Evolutionary conservation across 2,888 invertebrate genomes (phyloP), one percentile per base, ranked within the genome.

Genomic region (Conchocele bisecta): DNA sequence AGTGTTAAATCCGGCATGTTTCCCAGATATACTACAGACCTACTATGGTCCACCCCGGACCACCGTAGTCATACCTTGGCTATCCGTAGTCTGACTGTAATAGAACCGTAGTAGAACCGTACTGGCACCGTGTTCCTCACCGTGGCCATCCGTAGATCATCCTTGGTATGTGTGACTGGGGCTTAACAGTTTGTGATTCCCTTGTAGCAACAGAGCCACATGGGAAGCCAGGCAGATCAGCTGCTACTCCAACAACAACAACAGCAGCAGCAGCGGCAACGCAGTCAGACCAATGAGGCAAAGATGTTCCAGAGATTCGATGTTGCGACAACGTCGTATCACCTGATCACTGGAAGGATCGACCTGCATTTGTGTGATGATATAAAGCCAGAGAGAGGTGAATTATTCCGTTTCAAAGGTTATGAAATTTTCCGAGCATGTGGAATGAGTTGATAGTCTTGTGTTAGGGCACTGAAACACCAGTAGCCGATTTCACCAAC

Each of bases 281-380:
- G 80, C 17, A 72, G 65, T 26, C 67, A 73, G 46, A 66, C 79
- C n/a, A 77, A 73, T 24, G 75, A 77, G 50, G 65, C 75, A 41
- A 94, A 94, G 80, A 93, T 96, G 91, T 98, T 97, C 92, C 94
- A 94, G 31, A 94, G 94, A 51, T 97, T 96, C 90, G 98, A 99
- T 93, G 97, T 99, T n/a, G 93, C 96, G 0, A 98, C 99, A 92
- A 99, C 99, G 0, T 99, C 98, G 0, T 98, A 98, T 93, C 99
- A 99, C 91, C 94, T 99, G 89, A 94, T 91, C 78, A 90, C 91
- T 15, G 96, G 97, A 75, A 94, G 97, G 86, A 96, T 99, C 86
- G 98, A 99, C 92, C 93, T 99, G 70, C 99, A 99, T 92, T 93
- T 99, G 35, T 98, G 98, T 89, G 99, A 99, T 90, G 99, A 99